phyloP scores from a whole-genome alignment of 2,888 invertebrate genomes.

The Pollenia griseotomentosa region DNA sequence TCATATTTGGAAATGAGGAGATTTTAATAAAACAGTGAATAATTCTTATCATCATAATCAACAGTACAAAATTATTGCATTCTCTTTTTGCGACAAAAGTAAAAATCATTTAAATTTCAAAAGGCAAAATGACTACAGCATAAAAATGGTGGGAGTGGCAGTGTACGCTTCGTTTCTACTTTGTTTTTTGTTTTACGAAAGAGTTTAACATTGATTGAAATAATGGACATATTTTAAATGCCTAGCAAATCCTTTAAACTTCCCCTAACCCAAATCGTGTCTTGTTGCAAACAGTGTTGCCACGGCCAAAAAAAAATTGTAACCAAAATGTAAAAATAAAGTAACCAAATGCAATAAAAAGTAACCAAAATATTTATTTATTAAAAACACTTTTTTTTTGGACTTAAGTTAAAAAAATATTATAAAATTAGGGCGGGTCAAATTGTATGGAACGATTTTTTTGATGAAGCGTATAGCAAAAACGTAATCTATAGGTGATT shows the following conservation, averaged over 20 bases:
- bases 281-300: not conserved
- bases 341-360: too few species aligned
- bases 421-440: too few species aligned
- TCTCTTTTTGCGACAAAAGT: not conserved
- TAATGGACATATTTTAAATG: conserved; percentile 33
- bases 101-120: conserved; percentile 31
- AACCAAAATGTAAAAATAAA: too few species aligned
- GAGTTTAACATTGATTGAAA: conserved; percentile 42
- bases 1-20: not conserved
- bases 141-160: not conserved
- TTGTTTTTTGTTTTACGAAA: not conserved
- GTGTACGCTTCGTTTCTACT: not conserved
- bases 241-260: not conserved
- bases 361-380: too few species aligned
- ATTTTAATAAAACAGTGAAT: conserved; percentile 13
- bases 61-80: not conserved
- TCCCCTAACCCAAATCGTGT: not conserved
- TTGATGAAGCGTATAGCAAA: too few species aligned
- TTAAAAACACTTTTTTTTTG: too few species aligned
- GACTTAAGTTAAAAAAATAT: too few species aligned
- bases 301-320: too few species aligned
- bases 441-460: too few species aligned
- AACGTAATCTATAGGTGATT: too few species aligned
- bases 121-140: conserved; percentile 7
- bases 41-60: conserved; percentile 7